A percentile compares a stretch with the other conserved stretches of the same genome.
Evolutionary conservation across 1,140 invertebrate species (phyloP).

Genomic region (Drosophila asahinai): DNA sequence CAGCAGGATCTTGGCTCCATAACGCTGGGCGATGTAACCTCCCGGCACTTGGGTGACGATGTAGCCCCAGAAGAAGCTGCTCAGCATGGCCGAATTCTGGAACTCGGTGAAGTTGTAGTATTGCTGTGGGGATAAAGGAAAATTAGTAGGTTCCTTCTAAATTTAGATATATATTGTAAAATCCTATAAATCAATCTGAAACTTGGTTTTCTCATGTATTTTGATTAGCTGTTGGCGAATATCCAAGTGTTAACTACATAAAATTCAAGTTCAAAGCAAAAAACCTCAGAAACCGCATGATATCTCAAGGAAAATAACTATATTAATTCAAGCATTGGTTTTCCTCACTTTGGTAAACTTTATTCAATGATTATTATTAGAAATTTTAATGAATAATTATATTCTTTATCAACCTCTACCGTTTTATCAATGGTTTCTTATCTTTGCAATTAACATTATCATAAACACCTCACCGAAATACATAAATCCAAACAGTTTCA

Average conservation of each 20-base stretch:
- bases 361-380: neutral
- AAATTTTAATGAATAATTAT: no score
- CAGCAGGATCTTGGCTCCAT: slow-evolving; percentile 87
- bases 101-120: slow-evolving; percentile 45
- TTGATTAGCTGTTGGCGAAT: neutral
- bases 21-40: slow-evolving; percentile 75
- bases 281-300: slow-evolving; percentile 27
- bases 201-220: neutral
- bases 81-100: slow-evolving; percentile 80
- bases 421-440: neutral
- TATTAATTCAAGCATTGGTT: neutral
- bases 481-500: neutral
- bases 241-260: neutral
- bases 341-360: neutral
- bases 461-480: neutral
- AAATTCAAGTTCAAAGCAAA: slow-evolving; percentile 2
- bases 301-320: neutral
- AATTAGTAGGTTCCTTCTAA: no score
- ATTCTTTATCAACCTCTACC: neutral
- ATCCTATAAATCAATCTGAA: neutral
- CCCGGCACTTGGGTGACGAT: slow-evolving; percentile 77
- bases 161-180: neutral
- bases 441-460: neutral
- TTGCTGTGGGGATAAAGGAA: no score
- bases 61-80: slow-evolving; percentile 88